Evolutionary conservation across 2,797 vertebrate species (phyloP), one percentile per base, ranked within the genome.

Genomic region (Chaetophractus vellerosus): DNA sequence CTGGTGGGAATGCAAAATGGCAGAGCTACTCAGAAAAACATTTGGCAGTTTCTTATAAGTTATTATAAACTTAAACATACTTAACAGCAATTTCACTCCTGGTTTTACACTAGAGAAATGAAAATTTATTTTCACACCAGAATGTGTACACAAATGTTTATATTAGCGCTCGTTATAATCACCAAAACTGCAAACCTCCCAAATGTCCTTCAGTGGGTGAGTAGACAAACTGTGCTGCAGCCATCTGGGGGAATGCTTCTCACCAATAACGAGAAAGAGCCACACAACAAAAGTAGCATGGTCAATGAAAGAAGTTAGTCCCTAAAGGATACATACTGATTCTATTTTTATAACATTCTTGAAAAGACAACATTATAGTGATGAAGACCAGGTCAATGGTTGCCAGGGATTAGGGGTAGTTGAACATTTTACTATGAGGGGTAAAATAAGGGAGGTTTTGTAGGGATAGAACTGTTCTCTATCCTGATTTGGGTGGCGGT

Each of bases 81-180:
- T 38, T 80, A 38, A 2, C 15, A 95, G 41, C 12, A 88, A 84
- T 83, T 31, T 14, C 31, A 33, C 45, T 50, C 31, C n/a, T 45
- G 12, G 45, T 81, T 61, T 88, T 75, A 61, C 8, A 23, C 36
- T 33, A 75, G 59, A 75, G 63, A 93, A 63, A 64, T 93, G 7
- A 61, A 92, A 88, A 41, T 14, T 50, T 61, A 41, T 14, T 50
- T 61, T 93, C 84, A 93, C 57, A 50, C 18, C 59, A 76, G 91
- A 81, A 57, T 64, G 8, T 71, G 50, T 59, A 85, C 16, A 71
- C 14, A 8, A 78, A 61, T 36, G 3, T 83, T 89, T 86, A 82
- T 36, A 82, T 36, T 28, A 61, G 6, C 12, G 61, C 33, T 81
- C 71, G 72, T 85, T 55, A 75, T 64, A 81, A 31, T 71, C 21